phyloP scores from a whole-genome alignment of 2,888 invertebrate species.

The Cylindroiulus punctatus region DNA sequence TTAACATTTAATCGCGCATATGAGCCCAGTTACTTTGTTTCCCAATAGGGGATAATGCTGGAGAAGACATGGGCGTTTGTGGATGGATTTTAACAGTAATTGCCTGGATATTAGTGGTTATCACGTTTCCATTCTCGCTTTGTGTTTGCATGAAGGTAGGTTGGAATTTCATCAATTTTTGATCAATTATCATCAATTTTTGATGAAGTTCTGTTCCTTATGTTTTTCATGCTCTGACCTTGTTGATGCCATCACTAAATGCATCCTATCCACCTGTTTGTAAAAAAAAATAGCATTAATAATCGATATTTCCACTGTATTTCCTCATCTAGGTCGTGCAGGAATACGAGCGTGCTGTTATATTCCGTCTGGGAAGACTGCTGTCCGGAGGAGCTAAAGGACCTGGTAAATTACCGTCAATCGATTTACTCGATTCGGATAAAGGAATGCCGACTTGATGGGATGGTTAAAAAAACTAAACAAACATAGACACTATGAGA shows the following conservation, averaged over 20 bases:
- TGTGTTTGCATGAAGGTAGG: constrained; percentile 93
- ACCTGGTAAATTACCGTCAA: no score
- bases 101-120: constrained; percentile 82
- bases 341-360: constrained; percentile 95
- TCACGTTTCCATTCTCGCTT: constrained; percentile 92
- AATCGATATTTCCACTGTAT: constrained; percentile 69
- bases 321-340: constrained; percentile 93
- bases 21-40: not conserved
- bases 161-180: constrained; percentile 36
- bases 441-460: no score
- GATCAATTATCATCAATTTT: no score
- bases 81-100: constrained; percentile 83
- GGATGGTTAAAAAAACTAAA: no score
- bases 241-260: not conserved
- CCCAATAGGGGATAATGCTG: constrained; percentile 67
- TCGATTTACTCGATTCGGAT: no score
- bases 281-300: not conserved
- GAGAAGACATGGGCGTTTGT: constrained; percentile 77
- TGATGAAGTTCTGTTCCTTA: not conserved
- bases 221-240: not conserved
- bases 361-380: constrained; percentile 89
- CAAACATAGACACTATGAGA: no score
- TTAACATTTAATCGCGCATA: not conserved
- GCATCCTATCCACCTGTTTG: not conserved
- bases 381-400: constrained; percentile 93